These are phyloP conservation scores for Syngnathoides biaculeatus DNA, from an alignment of 2,113 vertebrate species.

Conservation along the genomic window DNA sequence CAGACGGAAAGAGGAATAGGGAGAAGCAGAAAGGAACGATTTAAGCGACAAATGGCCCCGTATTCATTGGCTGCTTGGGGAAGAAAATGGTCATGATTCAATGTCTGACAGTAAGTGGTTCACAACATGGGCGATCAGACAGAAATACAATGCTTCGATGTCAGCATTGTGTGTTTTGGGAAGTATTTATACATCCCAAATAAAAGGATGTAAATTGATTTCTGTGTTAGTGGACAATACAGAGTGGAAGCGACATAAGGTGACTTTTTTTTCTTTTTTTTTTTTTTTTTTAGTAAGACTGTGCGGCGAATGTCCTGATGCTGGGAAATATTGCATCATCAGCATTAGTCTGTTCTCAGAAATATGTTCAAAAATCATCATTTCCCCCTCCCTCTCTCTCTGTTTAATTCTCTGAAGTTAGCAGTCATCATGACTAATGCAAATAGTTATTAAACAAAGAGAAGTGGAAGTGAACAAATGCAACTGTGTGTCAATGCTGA, in stretches of 20 bases:
- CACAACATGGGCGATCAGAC: constrained; percentile 31
- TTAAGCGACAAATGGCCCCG: constrained; percentile 46
- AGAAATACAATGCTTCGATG: constrained; percentile 29
- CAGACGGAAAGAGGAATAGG: constrained; percentile 26
- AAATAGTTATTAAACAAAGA: constrained; percentile 53
- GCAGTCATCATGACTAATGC: constrained; percentile 46
- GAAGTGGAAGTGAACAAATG: constrained; percentile 14
- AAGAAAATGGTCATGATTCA: constrained; percentile 50
- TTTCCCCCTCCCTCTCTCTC: constrained; percentile 12
- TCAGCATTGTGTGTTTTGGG: constrained; percentile 20
- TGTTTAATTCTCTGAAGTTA: constrained; percentile 31
- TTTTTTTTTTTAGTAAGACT: too few relatives aligned
- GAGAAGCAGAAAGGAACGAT: constrained; percentile 38
- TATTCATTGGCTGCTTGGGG: constrained; percentile 38
- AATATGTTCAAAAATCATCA: constrained; percentile 37
- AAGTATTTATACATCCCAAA: constrained; percentile 42
- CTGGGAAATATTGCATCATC: constrained; percentile 56
- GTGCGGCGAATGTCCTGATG: constrained; percentile 31
- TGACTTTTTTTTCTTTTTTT: too few relatives aligned
- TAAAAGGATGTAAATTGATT: constrained; percentile 54
- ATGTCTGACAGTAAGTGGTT: constrained; percentile 50
- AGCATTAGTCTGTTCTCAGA: constrained; percentile 56
- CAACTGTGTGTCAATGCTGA: background rate
- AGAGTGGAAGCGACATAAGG: constrained; percentile 33
- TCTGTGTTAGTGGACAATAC: constrained; percentile 31